Base-by-base conservation (phyloP, 1,140 invertebrate genomes). In the Drosophila nigromelanica region DNA sequence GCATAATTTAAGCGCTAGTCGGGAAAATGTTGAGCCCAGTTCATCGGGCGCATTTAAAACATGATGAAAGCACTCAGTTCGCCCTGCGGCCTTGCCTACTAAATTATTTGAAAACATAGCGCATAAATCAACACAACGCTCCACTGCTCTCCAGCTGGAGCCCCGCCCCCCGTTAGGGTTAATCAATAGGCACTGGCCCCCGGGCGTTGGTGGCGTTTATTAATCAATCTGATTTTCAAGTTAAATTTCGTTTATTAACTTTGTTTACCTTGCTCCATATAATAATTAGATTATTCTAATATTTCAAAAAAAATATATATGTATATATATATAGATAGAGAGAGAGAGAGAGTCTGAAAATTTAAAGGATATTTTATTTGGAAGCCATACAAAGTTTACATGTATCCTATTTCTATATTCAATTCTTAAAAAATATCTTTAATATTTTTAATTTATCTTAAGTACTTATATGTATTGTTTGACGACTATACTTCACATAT, bases 1-100 rank as follows among this genome's bases (percentile, higher is more conserved):
- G 70, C 81, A 86, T 86, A 86, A 87, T 87, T 86, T 69, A 86
- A 87, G 67, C 70, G 63, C 64, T 76, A 56, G 60, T 85, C 72
- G 60, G 60, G 66, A 86, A 77, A 85, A 85, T 77, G 61, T 76
- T 64, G 51, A 54, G 47, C 56, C 58, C 67, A 73, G 80, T 80
- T 83, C 80, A 85, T 85, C 58, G 66, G 67, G 66, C 60, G 61
- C 64, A 66, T 86, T 80, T 86, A 85, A 80, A 80, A 67, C 73
- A 68, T 63, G 69, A 66, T 67, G 62, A 58, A 33, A 73, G 33
- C 40, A 51, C 45, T 69, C 50, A 42, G 54, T 68, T 35, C 8
- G 56, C 55, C 73, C 56, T 67, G 43, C 70, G 81, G 61, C 81
- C 77, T 80, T 69, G 77, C 56, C 58, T 69, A 14, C 67, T 71